phyloP scores from a whole-genome alignment of 1,140 invertebrate species.

The Armadillidium nasatum region DNA sequence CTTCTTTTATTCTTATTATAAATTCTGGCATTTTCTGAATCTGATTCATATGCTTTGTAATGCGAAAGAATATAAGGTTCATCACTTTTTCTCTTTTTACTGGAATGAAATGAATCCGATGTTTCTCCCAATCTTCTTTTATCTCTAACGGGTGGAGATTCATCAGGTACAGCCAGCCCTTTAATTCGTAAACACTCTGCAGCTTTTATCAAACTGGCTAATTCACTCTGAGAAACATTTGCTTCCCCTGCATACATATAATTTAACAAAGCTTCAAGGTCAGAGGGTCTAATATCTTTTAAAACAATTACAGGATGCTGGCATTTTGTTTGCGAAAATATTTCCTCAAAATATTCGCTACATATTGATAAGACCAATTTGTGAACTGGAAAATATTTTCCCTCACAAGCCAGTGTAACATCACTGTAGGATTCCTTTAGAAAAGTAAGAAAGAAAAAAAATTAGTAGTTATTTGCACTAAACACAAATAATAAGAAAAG shows the following conservation, averaged over 20 bases:
- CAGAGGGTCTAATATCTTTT: conserved; percentile 49
- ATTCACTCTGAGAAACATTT: conserved; percentile 84
- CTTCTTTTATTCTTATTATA: neutral
- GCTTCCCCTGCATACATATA: conserved; percentile 90
- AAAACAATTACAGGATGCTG: conserved; percentile 50
- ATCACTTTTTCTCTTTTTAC: conserved; percentile 1
- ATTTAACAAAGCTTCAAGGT: conserved; percentile 49
- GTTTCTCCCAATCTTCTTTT: conserved; percentile 12
- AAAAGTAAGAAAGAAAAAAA: conserved; percentile 7
- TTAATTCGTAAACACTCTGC: conserved; percentile 87
- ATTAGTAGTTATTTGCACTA: no score
- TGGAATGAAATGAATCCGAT: neutral
- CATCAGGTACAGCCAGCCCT: conserved; percentile 63
- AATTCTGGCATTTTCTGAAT: neutral
- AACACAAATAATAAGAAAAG: no score
- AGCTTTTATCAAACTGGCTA: conserved; percentile 78
- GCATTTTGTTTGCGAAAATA: conserved; percentile 24
- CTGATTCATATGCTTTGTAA: no score
- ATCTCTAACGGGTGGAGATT: conserved; percentile 21
- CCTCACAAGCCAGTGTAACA: conserved; percentile 26
- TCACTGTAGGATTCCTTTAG: conserved; percentile 25
- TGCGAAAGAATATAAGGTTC: neutral
- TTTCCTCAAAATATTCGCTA: conserved; percentile 30
- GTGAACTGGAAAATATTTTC: conserved; percentile 26
- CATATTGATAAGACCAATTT: conserved; percentile 28